Evolutionary conservation across 2,113 vertebrate genomes (phyloP), one percentile per base, ranked within the genome.

Genomic region (Dermatemys mawii): DNA sequence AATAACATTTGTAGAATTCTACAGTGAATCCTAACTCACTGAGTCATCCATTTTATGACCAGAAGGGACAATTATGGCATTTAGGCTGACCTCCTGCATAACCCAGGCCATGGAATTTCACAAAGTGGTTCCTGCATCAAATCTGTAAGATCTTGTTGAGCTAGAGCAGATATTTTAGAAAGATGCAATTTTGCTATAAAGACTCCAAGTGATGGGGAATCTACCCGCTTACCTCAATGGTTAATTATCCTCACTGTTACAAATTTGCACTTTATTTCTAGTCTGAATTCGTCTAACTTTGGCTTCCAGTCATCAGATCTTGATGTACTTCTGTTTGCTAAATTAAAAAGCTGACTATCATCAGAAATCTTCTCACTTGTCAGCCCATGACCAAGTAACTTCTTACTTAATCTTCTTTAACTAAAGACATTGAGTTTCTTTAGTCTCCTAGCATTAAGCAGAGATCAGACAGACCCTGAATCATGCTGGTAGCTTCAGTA

Each of bases 51-150:
- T 70, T n/a, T n/a, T 70, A n/a, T 38, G 63, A 49, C 21, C 49
- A 35, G 48, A 53, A 35, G 41, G 79, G 35, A 27, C 48, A 38
- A 21, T 11, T 19, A 32, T 0, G 0, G 44, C 51, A 41, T 2
- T 12, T 0, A 70, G 51, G 38, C 32, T 0, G 2, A 46, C 2
- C 48, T 63, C 57, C 29, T 16, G 3, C 0, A 3, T 6, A 2
- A 48, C n/a, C 16, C 24, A 21, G 41, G 51, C 8, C 8, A 14
- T 83, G 55, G 29, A 78, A 48, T 41, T 73, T 73, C 60, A 63
- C 2, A 14, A 29, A 46, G 16, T 6, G 13, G 5, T 53, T 13
- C 70, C 48, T 16, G 27, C 82, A 24, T 70, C 57, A 79, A 16
- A 38, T 50, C 21, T 21, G 2, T 0, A 0, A 44, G 3, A 1